Evolutionary conservation across 2,888 invertebrate genomes (phyloP).

Genomic region (Periphyllus acericola): DNA sequence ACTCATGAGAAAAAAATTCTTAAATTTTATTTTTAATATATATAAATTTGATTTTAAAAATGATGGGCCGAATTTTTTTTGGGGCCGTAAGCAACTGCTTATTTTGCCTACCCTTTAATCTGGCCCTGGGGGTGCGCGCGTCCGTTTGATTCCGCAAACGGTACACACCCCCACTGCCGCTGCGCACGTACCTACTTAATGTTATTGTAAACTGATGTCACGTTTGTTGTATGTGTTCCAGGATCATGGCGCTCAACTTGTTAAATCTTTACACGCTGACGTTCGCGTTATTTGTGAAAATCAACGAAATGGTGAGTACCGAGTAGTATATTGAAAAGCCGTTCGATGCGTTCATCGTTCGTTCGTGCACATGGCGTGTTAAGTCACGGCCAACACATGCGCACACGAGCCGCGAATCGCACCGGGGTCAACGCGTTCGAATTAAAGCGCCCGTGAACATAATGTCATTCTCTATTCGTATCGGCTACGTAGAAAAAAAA

Average conservation of each 20-base stretch:
- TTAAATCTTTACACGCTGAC: conserved; percentile 94
- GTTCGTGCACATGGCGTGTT: neutral
- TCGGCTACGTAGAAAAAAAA: neutral
- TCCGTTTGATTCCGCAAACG: neutral
- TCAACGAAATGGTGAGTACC: conserved; percentile 77
- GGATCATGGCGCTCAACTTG: conserved; percentile 93
- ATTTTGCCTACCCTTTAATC: too few relatives aligned
- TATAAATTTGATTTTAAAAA: too few relatives aligned
- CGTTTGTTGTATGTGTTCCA: conserved; percentile 69
- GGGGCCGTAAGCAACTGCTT: too few relatives aligned
- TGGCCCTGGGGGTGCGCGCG: neutral
- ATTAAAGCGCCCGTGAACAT: neutral
- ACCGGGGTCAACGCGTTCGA: neutral
- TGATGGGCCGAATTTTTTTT: too few relatives aligned
- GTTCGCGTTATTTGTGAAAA: conserved; percentile 90
- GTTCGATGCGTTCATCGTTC: neutral
- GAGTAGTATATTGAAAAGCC: neutral
- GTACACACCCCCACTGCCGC: neutral
- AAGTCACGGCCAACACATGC: neutral
- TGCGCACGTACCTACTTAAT: neutral
- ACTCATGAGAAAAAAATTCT: too few relatives aligned
- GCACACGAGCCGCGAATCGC: neutral
- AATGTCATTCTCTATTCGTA: neutral
- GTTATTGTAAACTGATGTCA: conserved; percentile 4
- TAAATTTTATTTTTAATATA: too few relatives aligned